Base-by-base conservation (phyloP, 2,113 vertebrate species). In the Laterallus jamaicensis region DNA sequence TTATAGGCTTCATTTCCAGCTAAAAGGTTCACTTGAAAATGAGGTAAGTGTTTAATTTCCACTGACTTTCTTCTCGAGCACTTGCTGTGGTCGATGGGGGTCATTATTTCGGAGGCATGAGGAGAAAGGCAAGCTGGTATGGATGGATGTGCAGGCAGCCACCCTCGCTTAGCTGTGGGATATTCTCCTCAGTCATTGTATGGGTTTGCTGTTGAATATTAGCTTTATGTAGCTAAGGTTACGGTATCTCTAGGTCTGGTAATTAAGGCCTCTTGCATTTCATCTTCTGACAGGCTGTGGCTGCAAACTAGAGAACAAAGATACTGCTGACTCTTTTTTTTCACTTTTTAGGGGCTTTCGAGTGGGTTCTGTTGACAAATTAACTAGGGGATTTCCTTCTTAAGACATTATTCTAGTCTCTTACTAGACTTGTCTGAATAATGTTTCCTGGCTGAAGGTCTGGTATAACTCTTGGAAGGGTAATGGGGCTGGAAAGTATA, bases 131-230 rank as follows among this genome's bases (percentile, higher is more conserved):
- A 0, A 1, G 14, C 5, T 39, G 29, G 44, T 55, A 26, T 55
- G 54, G 54, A 16, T 10, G 15, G 54, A 55, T 29, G 2, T n/a
- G 5, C 11, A 8, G 58, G 12, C 21, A 55, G 13, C 35, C 5
- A 0, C 1, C 16, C 28, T 39, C 2, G 0, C 50, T 25, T 7
- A 12, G 4, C 4, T 32, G 15, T 5, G 24, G 29, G 31, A 5
- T 10, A 13, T 19, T 64, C 24, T 52, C 9, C 49, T 28, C 16
- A 15, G n/a, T 10, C 42, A 18, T 60, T 37, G 6, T 3, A 9
- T 10, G 2, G 8, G 10, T 0, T 0, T 11, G 22, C 24, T 62
- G 32, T 8, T 50, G 24, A 28, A 14, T 28, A 12, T 22, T 25
- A 25, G 35, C 40, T 28, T 42, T 28, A 15, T 9, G n/a, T 58